Evolutionary conservation across 2,113 vertebrate species (phyloP).

Genomic region (Neopipo cinnamomea): DNA sequence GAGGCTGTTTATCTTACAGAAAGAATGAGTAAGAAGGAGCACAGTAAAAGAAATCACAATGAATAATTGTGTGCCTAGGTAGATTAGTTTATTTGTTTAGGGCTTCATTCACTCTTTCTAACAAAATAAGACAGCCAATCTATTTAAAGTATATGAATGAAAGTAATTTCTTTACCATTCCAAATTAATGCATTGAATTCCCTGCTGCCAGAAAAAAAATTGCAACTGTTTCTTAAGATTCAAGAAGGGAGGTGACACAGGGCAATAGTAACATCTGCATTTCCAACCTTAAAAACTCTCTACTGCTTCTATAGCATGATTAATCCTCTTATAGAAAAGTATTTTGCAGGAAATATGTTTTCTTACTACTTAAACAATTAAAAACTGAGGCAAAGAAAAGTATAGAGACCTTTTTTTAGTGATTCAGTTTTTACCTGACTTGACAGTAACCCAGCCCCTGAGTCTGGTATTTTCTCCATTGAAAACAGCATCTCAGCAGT

Average conservation of each 20-base stretch:
- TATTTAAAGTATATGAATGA: not conserved
- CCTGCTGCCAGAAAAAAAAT: not conserved
- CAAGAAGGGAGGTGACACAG: not conserved
- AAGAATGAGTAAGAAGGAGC: not conserved
- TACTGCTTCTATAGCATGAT: not conserved
- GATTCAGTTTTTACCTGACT: not conserved
- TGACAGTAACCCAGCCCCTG: not conserved
- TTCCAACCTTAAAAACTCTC: not conserved
- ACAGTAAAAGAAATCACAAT: not conserved
- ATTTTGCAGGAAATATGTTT: not conserved
- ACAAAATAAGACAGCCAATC: not conserved
- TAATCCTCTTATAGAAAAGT: not conserved
- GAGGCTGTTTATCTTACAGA: not conserved
- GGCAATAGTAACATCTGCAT: not conserved
- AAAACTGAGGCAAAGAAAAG: not conserved
- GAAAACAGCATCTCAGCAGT: not conserved
- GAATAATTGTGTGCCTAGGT: not conserved
- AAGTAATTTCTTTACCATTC: not conserved
- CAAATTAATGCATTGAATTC: not conserved
- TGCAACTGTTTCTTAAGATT: not conserved
- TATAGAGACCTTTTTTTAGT: not conserved
- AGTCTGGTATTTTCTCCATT: not conserved
- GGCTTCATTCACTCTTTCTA: not conserved
- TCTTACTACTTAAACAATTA: not conserved
- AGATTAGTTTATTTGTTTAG: constrained; percentile 8